Base-by-base conservation (phyloP, 2,888 invertebrate species). In the Endotricha flammealis region DNA sequence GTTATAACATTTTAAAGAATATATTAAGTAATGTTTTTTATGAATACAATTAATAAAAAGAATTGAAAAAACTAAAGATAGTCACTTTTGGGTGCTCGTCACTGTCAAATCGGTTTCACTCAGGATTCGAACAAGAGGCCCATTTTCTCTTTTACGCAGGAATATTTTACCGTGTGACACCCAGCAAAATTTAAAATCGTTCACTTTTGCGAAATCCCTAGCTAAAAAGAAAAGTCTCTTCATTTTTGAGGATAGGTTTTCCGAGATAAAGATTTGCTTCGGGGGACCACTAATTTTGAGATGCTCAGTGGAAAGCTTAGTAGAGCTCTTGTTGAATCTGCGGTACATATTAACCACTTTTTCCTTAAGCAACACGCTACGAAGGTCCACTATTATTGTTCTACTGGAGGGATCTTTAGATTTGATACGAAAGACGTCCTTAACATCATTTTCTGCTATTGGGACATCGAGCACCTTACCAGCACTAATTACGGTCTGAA, bases 121-220 rank as follows among this genome's bases (percentile, higher is more conserved):
- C n/a, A n/a, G n/a, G n/a, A n/a, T n/a, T n/a, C n/a, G n/a, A n/a
- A n/a, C n/a, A n/a, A n/a, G n/a, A 9, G 34, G 9, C 6, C 11
- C 8, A 12, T 29, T 32, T 20, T 40, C 32, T 10, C 11, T 5
- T 11, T 33, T 14, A 2, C 36, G 29, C 1, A 36, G 10, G 12
- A 32, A 40, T 8, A 40, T 40, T 12, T 36, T 36, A 2, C 36
- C 40, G 27, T 33, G 23, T 12, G 36, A 32, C 2, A 30, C 27
- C 40, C 40, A 40, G 17, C 36, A 36, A 6, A 32, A 40, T 8
- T 41, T 39, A 10, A 29, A 44, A 1, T 31, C 17, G 11, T 44
- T 29, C 7, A 11, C 20, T 12, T 30, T 36, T 3, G 40, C 31
- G 28, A 30, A 44, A 6, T 34, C 39, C 10, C 39, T 9, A 0